These are phyloP conservation scores for Dryocosmus kuriphilus DNA, from an alignment of 2,888 invertebrate species.

Conservation along the genomic window DNA sequence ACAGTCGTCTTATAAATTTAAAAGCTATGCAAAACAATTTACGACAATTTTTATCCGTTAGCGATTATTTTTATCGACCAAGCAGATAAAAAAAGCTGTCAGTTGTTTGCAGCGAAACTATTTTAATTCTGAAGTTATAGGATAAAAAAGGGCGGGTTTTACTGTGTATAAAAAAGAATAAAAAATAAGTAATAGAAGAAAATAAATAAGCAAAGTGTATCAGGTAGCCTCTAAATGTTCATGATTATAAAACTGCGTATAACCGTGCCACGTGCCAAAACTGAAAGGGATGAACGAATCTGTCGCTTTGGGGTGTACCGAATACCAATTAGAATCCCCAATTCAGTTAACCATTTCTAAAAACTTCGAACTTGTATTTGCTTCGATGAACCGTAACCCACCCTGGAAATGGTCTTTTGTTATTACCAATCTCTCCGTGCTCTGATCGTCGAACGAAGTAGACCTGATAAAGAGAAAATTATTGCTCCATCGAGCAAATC, in stretches of 20 bases:
- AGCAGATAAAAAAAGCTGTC: no score
- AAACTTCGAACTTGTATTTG: constrained; percentile 51
- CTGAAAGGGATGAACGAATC: constrained; percentile 49
- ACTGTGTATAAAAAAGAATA: no score
- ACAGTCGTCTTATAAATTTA: no score
- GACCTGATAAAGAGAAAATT: constrained; percentile 29
- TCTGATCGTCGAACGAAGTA: neutral
- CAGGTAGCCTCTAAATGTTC: neutral
- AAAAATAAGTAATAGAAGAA: neutral
- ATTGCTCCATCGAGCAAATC: constrained; percentile 14
- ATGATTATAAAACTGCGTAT: constrained; percentile 60
- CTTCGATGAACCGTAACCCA: constrained; percentile 46
- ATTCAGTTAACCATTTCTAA: constrained; percentile 55
- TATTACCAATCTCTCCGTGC: constrained; percentile 20
- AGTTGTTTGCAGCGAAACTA: no score
- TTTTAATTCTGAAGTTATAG: no score
- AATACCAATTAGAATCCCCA: constrained; percentile 58
- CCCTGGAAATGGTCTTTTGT: constrained; percentile 22
- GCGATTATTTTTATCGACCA: no score
- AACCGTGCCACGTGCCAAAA: constrained; percentile 51
- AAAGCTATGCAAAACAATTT: no score
- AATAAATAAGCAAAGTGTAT: neutral
- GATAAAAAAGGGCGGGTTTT: no score
- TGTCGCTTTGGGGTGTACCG: constrained; percentile 52
- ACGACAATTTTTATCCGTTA: no score